These are phyloP conservation scores for Tinamus guttatus DNA, from an alignment of 2,113 vertebrate species.

Conservation along the genomic window DNA sequence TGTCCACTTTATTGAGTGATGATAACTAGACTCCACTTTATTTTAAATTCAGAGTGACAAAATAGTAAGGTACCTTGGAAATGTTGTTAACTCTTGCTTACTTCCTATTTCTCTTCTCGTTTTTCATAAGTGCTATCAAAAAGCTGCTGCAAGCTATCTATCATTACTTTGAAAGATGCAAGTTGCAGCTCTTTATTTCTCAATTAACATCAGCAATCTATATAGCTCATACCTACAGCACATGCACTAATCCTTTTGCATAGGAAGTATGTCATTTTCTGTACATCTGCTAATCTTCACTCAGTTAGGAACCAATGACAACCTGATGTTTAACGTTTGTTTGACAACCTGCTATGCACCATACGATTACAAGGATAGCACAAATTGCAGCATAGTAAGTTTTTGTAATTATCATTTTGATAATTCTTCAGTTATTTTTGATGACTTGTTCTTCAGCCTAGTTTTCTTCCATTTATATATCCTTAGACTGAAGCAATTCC, in stretches of 20 bases:
- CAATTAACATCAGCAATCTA: neutral
- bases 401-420: neutral
- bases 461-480: neutral
- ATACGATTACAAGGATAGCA: neutral
- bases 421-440: neutral
- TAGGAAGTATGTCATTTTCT: neutral
- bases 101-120: neutral
- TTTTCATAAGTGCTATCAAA: neutral
- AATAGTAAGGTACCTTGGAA: neutral
- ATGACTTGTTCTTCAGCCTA: neutral
- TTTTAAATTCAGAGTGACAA: neutral
- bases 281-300: neutral
- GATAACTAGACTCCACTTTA: neutral
- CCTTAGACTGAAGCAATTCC: neutral
- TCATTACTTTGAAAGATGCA: neutral
- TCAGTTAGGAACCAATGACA: neutral
- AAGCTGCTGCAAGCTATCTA: neutral
- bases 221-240: neutral
- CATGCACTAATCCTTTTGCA: neutral
- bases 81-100: neutral
- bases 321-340: neutral
- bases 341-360: neutral
- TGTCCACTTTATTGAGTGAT: neutral
- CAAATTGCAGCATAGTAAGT: neutral
- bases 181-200: neutral